A percentile compares a stretch with the other conserved stretches of the same genome.
Conservation (phyloP, 1,140 invertebrate species). For the Eciton burchellii region DNA sequence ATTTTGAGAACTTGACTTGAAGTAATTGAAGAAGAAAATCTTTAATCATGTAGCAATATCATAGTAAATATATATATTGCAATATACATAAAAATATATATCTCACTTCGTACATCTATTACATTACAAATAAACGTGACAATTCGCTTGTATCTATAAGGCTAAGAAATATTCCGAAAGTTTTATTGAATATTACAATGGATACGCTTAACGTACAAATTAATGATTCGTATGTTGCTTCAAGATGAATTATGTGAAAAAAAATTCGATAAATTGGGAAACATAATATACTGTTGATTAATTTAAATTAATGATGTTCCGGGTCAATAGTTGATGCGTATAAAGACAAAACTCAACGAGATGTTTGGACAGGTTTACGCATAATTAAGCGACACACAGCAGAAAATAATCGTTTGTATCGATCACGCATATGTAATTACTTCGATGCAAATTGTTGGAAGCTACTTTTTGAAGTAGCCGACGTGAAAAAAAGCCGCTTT, state of each 20-base stretch:
- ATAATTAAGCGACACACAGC: constrained; percentile 41
- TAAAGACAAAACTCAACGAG: background rate
- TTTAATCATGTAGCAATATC: too few species aligned
- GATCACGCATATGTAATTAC: constrained; percentile 53
- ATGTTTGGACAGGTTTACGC: constrained; percentile 14
- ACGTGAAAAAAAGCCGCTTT: constrained; percentile 50
- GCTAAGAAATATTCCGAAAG: constrained; percentile 24
- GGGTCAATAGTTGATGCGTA: background rate
- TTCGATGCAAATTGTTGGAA: constrained; percentile 50
- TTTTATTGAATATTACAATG: constrained; percentile 22
- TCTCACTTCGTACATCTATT: background rate
- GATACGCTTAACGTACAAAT: constrained; percentile 9
- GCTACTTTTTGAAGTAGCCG: constrained; percentile 15
- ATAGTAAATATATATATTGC: too few species aligned
- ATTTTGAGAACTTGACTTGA: too few species aligned
- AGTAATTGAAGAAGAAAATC: too few species aligned
- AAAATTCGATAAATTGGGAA: constrained; percentile 43
- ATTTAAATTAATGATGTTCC: constrained; percentile 19
- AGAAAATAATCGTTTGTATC: too few species aligned
- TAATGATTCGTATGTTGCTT: constrained; percentile 38
- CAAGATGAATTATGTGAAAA: background rate
- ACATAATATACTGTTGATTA: constrained; percentile 14
- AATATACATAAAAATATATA: background rate
- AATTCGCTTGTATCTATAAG: background rate
- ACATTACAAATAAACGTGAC: background rate